Evolutionary conservation across 2,113 vertebrate genomes (phyloP).

Genomic region (Cochlearius cochlearius): DNA sequence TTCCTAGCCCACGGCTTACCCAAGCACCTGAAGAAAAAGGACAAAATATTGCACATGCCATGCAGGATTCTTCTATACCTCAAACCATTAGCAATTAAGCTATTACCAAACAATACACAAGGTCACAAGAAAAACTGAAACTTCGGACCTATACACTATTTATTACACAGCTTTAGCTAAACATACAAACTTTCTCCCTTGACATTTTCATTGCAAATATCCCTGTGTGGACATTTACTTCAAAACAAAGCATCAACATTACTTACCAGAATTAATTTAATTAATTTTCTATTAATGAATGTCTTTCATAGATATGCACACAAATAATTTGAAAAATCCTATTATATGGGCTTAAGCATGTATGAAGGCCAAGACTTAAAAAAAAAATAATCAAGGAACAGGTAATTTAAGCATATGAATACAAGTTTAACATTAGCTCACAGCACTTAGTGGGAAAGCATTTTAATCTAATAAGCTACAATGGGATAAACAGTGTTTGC

Average conservation of each 20-base stretch:
- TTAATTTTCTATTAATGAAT: background rate
- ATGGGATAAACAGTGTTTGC: background rate
- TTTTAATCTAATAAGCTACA: background rate
- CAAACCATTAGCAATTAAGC: background rate
- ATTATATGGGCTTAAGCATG: background rate
- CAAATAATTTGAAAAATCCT: background rate
- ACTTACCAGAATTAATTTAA: background rate
- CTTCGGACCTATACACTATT: background rate
- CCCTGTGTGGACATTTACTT: background rate
- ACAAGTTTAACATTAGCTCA: background rate
- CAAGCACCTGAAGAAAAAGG: constrained; percentile 79
- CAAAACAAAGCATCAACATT: background rate
- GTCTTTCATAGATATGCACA: background rate
- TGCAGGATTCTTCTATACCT: background rate
- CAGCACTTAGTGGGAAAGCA: background rate
- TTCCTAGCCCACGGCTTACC: constrained; percentile 86
- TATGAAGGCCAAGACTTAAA: background rate
- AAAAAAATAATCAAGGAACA: background rate
- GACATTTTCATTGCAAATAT: background rate
- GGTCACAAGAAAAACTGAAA: background rate
- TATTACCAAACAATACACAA: background rate
- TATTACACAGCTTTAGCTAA: background rate
- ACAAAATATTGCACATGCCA: background rate
- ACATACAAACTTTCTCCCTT: background rate
- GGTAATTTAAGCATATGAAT: background rate